These are phyloP conservation scores for Meliscaeva auricollis DNA, from an alignment of 2,888 invertebrate species.

Conservation along the genomic window DNA sequence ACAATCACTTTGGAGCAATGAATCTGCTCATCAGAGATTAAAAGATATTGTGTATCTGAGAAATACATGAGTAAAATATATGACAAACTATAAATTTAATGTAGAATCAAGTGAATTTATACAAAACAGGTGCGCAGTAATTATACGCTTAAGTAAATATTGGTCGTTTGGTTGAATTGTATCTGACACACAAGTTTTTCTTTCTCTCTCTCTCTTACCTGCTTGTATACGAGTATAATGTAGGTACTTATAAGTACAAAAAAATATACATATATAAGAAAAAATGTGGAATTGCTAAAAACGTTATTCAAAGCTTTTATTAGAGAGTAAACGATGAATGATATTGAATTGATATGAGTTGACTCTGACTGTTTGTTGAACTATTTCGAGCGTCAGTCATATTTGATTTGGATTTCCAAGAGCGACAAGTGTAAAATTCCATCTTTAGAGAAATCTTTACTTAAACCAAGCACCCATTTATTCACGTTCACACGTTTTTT, in stretches of 20 bases:
- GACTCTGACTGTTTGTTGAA: conserved; percentile 4
- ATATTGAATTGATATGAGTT: not conserved
- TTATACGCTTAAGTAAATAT: conserved; percentile 53
- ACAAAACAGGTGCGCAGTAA: conserved; percentile 58
- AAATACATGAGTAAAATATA: conserved; percentile 24
- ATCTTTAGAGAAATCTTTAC: not conserved
- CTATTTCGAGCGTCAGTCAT: conserved; percentile 6
- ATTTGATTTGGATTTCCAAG: not conserved
- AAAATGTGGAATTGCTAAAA: not conserved
- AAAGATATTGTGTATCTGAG: conserved; percentile 22
- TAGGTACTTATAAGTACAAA: too few species aligned
- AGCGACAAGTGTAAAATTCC: conserved; percentile 2
- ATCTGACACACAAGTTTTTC: conserved; percentile 7
- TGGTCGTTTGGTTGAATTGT: conserved; percentile 20
- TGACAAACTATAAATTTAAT: not conserved
- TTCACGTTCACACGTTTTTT: not conserved
- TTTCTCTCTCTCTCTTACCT: too few species aligned
- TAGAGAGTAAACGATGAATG: not conserved
- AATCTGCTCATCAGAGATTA: conserved; percentile 44
- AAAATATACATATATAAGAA: not conserved
- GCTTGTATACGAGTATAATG: too few species aligned
- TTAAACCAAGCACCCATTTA: not conserved
- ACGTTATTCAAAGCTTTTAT: not conserved
- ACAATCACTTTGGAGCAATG: conserved; percentile 41
- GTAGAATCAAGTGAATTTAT: not conserved